Evolutionary conservation across 2,888 invertebrate genomes (phyloP).

Genomic region (Ornithoptera alexandrae): DNA sequence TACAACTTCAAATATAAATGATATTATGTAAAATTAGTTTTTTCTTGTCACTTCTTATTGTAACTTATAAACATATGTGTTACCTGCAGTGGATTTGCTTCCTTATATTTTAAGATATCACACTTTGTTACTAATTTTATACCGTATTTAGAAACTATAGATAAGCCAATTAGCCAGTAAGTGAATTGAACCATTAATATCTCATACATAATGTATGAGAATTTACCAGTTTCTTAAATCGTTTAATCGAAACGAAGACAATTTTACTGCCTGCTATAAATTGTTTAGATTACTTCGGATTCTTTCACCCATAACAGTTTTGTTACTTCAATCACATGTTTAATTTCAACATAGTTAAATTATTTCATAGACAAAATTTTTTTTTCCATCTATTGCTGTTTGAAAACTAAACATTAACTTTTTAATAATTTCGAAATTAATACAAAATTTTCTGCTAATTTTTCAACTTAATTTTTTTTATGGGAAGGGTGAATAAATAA

Average conservation of each 20-base stretch:
- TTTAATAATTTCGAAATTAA: no score
- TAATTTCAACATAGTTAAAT: background rate
- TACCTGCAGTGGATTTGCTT: background rate
- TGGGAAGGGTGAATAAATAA: no score
- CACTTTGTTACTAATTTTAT: constrained; percentile 8
- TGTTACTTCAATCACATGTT: background rate
- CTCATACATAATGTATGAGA: constrained; percentile 13
- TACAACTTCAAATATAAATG: no score
- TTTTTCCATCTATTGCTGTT: background rate
- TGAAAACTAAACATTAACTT: no score
- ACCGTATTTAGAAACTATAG: background rate
- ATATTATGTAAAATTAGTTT: no score
- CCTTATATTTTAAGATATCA: background rate
- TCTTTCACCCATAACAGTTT: constrained; percentile 6
- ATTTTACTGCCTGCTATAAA: constrained; percentile 18
- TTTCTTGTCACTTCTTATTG: no score
- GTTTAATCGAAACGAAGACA: constrained; percentile 4
- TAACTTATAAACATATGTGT: no score
- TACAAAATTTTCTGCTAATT: no score
- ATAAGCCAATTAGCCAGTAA: constrained; percentile 12
- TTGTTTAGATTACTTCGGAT: constrained; percentile 11
- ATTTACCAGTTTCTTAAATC: constrained; percentile 12
- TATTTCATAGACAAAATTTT: background rate
- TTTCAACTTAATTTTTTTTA: no score
- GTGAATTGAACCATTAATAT: constrained; percentile 6